Conservation (phyloP, 2,888 invertebrate genomes). For the Zygaena filipendulae region DNA sequence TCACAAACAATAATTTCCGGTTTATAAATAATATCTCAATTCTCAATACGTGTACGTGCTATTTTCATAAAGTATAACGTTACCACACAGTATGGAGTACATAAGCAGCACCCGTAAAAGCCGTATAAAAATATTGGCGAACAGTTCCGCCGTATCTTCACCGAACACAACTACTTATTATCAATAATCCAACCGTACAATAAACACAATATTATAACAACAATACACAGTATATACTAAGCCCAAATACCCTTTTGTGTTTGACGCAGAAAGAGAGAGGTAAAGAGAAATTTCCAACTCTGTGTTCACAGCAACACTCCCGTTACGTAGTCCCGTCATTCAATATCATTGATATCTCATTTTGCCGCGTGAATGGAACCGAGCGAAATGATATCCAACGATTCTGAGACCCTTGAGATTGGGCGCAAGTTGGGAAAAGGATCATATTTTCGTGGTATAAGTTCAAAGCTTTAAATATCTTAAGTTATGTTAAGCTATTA, state of each 20-base stretch:
- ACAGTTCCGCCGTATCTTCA: no score
- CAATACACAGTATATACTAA: slow-evolving; percentile 15
- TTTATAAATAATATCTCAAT: no score
- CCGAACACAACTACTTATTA: slow-evolving; percentile 30
- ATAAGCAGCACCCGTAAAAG: no score
- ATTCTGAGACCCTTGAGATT: slow-evolving; percentile 27
- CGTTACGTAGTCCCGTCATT: no score
- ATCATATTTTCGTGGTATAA: no score
- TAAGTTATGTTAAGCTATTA: no score
- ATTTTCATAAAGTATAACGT: no score
- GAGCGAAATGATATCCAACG: slow-evolving; percentile 42
- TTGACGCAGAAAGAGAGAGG: slow-evolving; percentile 24
- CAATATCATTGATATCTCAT: slow-evolving; percentile 64
- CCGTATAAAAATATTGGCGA: no score
- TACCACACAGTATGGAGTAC: no score
- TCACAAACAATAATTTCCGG: no score
- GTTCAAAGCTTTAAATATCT: no score
- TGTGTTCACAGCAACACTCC: slow-evolving; percentile 34
- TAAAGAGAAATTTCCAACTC: slow-evolving; percentile 26
- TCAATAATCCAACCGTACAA: slow-evolving; percentile 31
- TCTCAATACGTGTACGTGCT: no score
- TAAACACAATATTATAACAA: slow-evolving; percentile 11
- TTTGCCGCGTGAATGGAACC: slow-evolving; percentile 49
- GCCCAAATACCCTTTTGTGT: slow-evolving; percentile 35
- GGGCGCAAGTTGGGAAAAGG: slow-evolving; percentile 31